These are phyloP conservation scores for Ispidina picta DNA, from an alignment of 2,797 vertebrate genomes.

Conservation along the genomic window DNA sequence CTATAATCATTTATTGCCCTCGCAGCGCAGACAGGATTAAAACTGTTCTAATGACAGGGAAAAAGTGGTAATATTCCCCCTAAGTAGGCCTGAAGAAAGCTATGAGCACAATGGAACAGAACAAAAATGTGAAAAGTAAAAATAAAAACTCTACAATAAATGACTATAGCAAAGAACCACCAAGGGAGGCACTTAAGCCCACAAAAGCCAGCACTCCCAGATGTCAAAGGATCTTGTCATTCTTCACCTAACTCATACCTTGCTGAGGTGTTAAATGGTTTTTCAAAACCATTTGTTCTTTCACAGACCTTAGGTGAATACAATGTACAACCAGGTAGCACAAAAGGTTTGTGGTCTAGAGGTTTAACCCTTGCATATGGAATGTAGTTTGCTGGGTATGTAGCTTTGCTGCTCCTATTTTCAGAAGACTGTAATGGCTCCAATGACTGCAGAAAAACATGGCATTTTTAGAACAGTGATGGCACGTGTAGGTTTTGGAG, in stretches of 20 bases:
- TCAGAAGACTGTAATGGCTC: background rate
- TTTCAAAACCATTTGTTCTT: background rate
- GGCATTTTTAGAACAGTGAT: background rate
- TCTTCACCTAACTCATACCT: constrained; percentile 2
- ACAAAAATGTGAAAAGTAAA: constrained; percentile 23
- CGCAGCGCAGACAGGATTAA: background rate
- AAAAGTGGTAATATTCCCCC: constrained; percentile 46
- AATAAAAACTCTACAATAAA: constrained; percentile 38
- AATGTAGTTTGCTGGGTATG: background rate
- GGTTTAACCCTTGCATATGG: background rate
- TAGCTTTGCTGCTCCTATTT: background rate
- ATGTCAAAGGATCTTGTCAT: constrained; percentile 32
- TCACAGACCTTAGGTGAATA: background rate
- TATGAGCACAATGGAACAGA: constrained; percentile 12
- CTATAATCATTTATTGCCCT: constrained; percentile 45
- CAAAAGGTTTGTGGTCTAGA: background rate
- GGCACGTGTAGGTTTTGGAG: background rate
- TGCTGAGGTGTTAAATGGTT: constrained; percentile 15
- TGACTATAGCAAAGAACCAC: background rate
- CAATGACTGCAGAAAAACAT: background rate
- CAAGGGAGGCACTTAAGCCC: constrained; percentile 23
- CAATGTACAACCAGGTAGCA: background rate
- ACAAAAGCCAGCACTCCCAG: background rate
- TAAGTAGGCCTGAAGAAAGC: constrained; percentile 43
- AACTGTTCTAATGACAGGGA: constrained; percentile 46